Conservation (phyloP, 2,113 vertebrate species). For the Oryzias curvinotus region DNA sequence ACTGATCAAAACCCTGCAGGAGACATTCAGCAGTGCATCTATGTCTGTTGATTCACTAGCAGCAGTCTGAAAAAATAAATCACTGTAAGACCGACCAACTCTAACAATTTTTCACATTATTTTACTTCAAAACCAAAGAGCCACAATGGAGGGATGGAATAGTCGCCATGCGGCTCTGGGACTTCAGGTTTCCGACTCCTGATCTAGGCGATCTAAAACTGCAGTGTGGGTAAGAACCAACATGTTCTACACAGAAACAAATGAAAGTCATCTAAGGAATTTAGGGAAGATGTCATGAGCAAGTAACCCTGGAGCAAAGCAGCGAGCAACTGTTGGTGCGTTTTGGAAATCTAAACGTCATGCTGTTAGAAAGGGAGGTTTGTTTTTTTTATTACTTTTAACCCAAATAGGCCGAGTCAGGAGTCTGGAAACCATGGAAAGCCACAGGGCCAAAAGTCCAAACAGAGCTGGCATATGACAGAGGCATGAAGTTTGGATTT, state of each 20-base stretch:
- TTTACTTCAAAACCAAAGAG: too few relatives aligned
- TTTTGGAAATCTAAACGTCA: constrained; percentile 2
- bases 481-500: background rate
- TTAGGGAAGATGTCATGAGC: background rate
- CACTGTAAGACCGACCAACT: too few relatives aligned
- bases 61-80: too few relatives aligned
- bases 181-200: too few relatives aligned
- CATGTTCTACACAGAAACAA: background rate
- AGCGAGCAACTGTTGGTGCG: background rate
- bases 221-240: background rate
- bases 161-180: too few relatives aligned
- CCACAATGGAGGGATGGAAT: too few relatives aligned
- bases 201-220: background rate
- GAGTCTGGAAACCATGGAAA: background rate
- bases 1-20: too few relatives aligned
- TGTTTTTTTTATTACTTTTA: background rate
- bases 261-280: background rate
- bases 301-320: constrained; percentile 1
- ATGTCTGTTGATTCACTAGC: too few relatives aligned
- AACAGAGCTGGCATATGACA: constrained; percentile 7
- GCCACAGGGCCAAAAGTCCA: constrained; percentile 3
- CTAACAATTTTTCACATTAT: too few relatives aligned
- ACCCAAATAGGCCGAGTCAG: constrained; percentile 5
- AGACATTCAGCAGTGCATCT: too few relatives aligned
- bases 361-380: background rate